Evolutionary conservation across 2,113 vertebrate genomes (phyloP), one percentile per base, ranked within the genome.

Genomic region (Crocuta crocuta): DNA sequence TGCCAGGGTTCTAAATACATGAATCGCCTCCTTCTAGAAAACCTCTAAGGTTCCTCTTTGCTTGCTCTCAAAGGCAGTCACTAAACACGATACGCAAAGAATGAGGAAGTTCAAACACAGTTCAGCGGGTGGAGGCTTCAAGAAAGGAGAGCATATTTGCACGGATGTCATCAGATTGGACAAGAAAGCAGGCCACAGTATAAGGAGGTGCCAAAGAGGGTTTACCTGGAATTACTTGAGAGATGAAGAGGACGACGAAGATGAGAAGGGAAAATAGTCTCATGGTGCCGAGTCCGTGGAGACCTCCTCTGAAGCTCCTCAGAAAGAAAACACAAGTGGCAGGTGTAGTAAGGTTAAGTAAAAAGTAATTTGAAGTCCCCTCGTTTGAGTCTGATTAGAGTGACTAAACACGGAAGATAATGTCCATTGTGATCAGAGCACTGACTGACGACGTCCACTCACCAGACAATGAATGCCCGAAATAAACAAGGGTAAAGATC

Each of bases 211-310:
- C 19, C 24, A 9, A 6, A 12, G 8, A 19, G 31, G 9, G 45
- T 23, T 79, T 84, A 96, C 86, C 95, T 95, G 84, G 33, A 24
- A 13, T 58, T 35, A 68, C 43, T 26, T 96, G 89, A 9, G 80
- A 93, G n/a, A 74, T 24, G 28, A 92, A 24, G 31, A 91, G 4
- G 63, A 81, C 17, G 9, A 3, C 7, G 0, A 26, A 17, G 65
- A 68, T 23, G 48, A 94, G 17, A 35, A 92, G 39, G 66, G 61
- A 89, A 45, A 92, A 48, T 1, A 80, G 21, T 48, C 73, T 95
- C 91, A 97, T 89, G 12, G n/a, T 7, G 48, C 7, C 24, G 5
- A 7, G 16, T 79, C 65, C 0, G 55, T 17, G 48, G 45, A 71
- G 24, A 53, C 4, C 4, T 39, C n/a, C n/a, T 83, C 1, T 0